These are phyloP conservation scores for Agonum fuliginosum DNA, from an alignment of 2,888 invertebrate species.

Conservation along the genomic window DNA sequence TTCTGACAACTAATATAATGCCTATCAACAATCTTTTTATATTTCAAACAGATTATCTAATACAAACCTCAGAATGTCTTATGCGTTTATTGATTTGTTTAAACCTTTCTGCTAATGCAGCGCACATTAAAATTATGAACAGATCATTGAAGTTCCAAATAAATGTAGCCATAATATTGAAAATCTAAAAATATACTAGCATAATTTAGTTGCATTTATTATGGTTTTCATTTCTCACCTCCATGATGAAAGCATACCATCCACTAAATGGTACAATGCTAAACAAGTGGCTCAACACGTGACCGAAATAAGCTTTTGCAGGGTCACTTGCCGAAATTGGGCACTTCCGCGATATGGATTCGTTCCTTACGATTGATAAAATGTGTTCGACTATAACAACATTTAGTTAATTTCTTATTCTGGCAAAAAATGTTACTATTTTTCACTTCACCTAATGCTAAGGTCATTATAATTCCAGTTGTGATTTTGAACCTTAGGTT, in stretches of 20 bases:
- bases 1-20: no score
- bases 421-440: no score
- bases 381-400: conserved; percentile 67
- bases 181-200: conserved; percentile 6
- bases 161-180: conserved; percentile 76
- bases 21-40: no score
- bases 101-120: conserved; percentile 80
- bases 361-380: conserved; percentile 67
- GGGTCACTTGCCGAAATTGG: conserved; percentile 62
- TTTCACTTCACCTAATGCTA: conserved; percentile 69
- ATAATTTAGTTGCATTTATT: neutral
- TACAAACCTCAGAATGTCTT: conserved; percentile 53
- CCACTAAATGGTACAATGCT: conserved; percentile 72
- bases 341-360: conserved; percentile 64
- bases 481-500: conserved; percentile 67
- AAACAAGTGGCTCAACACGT: conserved; percentile 75
- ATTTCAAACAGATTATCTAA: no score
- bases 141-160: conserved; percentile 85
- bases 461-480: conserved; percentile 66
- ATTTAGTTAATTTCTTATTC: neutral
- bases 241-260: conserved; percentile 74
- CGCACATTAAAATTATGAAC: conserved; percentile 83
- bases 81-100: conserved; percentile 71
- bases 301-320: conserved; percentile 66
- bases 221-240: conserved; percentile 63